A percentile compares a stretch with the other conserved stretches of the same genome.
phyloP scores from a whole-genome alignment of 2,113 vertebrate genomes.

The Poecile atricapillus region DNA sequence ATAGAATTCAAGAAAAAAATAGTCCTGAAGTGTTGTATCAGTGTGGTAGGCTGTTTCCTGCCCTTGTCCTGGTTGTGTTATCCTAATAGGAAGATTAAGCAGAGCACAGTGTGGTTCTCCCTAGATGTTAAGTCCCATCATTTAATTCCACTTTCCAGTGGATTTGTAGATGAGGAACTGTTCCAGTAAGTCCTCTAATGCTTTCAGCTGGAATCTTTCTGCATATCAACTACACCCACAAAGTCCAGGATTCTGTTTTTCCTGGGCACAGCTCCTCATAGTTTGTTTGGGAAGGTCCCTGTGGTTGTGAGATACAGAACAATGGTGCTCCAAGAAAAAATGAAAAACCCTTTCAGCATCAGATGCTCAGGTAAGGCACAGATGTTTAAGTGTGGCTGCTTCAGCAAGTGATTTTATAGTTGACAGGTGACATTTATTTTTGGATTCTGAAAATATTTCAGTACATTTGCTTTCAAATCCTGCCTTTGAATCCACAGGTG shows the following conservation, averaged over 20 bases:
- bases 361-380: background rate
- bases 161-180: slow-evolving; percentile 25
- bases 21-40: background rate
- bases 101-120: background rate
- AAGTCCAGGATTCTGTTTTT: background rate
- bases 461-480: slow-evolving; percentile 1
- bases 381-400: background rate
- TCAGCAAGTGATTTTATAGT: slow-evolving; percentile 2
- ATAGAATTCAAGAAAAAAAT: background rate
- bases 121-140: slow-evolving; percentile 1
- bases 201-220: background rate
- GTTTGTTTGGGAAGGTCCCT: background rate
- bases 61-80: background rate
- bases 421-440: slow-evolving; percentile 20
- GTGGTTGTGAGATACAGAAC: background rate
- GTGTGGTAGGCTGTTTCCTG: background rate
- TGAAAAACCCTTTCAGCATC: background rate
- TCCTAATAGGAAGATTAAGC: slow-evolving; percentile 12
- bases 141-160: slow-evolving; percentile 49
- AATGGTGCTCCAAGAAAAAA: background rate
- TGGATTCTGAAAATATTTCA: slow-evolving; percentile 13
- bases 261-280: background rate
- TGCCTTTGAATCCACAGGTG: background rate
- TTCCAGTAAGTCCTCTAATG: background rate
- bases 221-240: background rate